These are phyloP conservation scores for Melanostigma gelatinosum DNA, from an alignment of 2,113 vertebrate genomes.

Conservation along the genomic window DNA sequence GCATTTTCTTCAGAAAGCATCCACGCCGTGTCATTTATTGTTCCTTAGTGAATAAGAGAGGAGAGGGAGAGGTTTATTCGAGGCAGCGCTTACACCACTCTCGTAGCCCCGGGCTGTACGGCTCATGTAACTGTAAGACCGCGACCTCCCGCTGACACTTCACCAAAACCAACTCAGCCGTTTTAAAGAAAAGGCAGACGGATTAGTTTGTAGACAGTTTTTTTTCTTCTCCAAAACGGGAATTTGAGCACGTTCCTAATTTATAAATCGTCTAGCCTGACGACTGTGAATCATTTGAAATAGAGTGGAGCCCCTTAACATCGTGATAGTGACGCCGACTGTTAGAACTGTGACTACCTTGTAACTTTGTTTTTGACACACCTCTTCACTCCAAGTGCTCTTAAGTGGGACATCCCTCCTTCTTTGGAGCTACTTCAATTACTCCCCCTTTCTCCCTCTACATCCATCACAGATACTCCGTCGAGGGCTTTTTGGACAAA, in stretches of 20 bases:
- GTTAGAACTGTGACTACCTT: background rate
- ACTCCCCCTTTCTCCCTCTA: constrained; percentile 16
- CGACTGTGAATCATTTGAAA: constrained; percentile 31
- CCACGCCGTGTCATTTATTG: background rate
- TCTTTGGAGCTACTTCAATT: constrained; percentile 18
- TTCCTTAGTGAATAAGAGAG: constrained; percentile 1
- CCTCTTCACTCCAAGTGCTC: background rate
- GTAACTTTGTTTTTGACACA: constrained; percentile 1
- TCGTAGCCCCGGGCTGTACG: constrained; percentile 18
- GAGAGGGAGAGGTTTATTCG: constrained; percentile 31
- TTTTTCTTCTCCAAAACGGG: constrained; percentile 21
- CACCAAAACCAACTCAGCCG: constrained; percentile 34
- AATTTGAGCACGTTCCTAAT: constrained; percentile 39
- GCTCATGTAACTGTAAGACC: constrained; percentile 50
- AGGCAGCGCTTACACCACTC: constrained; percentile 34
- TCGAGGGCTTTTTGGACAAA: constrained; percentile 94
- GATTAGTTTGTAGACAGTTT: constrained; percentile 34
- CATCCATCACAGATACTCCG: constrained; percentile 86
- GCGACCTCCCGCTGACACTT: constrained; percentile 43
- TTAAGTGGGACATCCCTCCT: background rate
- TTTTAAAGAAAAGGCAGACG: constrained; percentile 31
- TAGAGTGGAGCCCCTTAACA: background rate
- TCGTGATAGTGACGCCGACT: background rate
- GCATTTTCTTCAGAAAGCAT: background rate
- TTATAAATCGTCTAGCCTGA: constrained; percentile 38